Evolutionary conservation across 2,113 vertebrate genomes (phyloP).

Genomic region (Varanus komodoensis): DNA sequence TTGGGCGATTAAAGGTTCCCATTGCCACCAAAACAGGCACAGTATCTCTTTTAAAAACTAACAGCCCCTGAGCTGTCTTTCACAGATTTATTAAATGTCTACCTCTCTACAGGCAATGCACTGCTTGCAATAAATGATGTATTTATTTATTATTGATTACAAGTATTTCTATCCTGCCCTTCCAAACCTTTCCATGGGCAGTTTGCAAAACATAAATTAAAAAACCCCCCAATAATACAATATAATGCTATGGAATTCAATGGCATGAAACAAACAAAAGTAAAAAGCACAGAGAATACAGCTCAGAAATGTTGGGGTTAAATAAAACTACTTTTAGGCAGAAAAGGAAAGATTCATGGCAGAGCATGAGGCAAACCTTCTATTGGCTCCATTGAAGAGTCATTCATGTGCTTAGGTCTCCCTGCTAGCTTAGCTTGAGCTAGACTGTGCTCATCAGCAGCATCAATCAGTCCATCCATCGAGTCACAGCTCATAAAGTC

Average conservation of each 20-base stretch:
- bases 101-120: background rate
- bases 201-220: background rate
- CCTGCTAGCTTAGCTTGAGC: background rate
- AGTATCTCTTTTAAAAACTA: rapidly evolving
- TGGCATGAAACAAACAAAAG: too few species aligned
- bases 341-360: background rate
- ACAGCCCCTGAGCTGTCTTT: background rate
- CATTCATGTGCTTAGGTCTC: background rate
- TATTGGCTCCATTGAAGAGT: background rate
- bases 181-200: background rate
- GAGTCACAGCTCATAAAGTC: background rate
- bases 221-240: too few species aligned
- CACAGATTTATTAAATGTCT: background rate
- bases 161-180: background rate
- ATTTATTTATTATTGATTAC: background rate
- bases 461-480: background rate
- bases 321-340: too few species aligned
- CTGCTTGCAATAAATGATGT: background rate
- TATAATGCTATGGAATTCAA: too few species aligned
- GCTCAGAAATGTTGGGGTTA: too few species aligned
- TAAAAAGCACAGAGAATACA: too few species aligned
- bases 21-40: background rate
- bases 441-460: background rate
- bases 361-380: background rate
- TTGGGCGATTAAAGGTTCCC: constrained; percentile 28